Conservation (phyloP, 2,888 invertebrate genomes). For the Lypha dubia region DNA sequence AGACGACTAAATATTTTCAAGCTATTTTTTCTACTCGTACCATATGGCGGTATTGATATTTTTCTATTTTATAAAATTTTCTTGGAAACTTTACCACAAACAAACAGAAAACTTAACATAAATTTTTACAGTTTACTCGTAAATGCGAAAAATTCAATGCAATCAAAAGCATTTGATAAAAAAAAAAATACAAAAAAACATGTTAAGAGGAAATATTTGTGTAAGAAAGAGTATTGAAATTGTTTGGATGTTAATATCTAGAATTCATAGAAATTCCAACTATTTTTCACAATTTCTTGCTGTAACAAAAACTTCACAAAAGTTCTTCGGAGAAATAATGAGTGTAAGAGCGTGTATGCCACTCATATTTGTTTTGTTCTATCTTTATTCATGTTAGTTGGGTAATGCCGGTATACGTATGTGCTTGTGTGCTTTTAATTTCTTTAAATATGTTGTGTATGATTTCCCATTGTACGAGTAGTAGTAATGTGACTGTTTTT, state of each 20-base stretch:
- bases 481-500: constrained; percentile 19
- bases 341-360: neutral
- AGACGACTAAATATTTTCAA: neutral
- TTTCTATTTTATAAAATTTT: neutral
- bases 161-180: neutral
- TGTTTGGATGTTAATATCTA: neutral
- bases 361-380: neutral
- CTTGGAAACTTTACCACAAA: neutral
- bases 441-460: constrained; percentile 7
- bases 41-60: neutral
- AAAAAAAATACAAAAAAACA: neutral
- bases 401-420: neutral
- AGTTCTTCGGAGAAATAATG: too few species aligned
- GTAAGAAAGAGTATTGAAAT: neutral
- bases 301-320: too few species aligned
- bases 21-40: neutral
- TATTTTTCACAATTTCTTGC: too few species aligned
- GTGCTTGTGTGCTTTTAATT: neutral
- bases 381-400: neutral
- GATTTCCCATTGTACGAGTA: constrained; percentile 10
- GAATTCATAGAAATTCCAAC: too few species aligned
- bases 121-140: neutral
- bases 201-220: too few species aligned
- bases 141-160: neutral
- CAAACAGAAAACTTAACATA: neutral